Conservation (phyloP, 2,888 invertebrate genomes). For the Ennomos quercinarius region DNA sequence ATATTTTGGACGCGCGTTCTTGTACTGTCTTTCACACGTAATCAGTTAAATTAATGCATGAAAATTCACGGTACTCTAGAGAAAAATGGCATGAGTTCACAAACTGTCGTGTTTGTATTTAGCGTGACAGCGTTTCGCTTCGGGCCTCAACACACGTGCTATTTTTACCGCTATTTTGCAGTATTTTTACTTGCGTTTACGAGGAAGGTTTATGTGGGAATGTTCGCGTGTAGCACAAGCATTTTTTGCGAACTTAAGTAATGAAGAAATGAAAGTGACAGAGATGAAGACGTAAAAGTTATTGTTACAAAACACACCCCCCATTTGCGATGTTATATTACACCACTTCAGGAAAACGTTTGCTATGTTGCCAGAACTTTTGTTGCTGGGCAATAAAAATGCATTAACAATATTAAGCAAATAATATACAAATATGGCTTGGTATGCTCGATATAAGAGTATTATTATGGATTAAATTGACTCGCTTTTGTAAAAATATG, state of each 20-base stretch:
- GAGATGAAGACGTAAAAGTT: conserved; percentile 27
- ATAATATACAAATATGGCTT: neutral
- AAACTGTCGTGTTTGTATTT: conserved; percentile 13
- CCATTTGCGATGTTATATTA: conserved; percentile 14
- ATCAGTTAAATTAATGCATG: too few relatives aligned
- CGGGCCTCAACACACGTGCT: conserved; percentile 50
- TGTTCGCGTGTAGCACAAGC: conserved; percentile 28
- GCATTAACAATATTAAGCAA: conserved; percentile 10
- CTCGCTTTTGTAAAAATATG: too few relatives aligned
- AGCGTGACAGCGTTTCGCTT: conserved; percentile 42
- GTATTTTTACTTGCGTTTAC: conserved; percentile 37
- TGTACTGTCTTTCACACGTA: too few relatives aligned
- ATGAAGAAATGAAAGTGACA: conserved; percentile 33
- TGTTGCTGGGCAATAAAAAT: conserved; percentile 3
- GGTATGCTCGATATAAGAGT: too few relatives aligned
- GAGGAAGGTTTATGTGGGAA: conserved; percentile 36
- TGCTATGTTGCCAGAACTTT: neutral
- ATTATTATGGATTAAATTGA: too few relatives aligned
- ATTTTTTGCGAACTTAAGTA: conserved; percentile 35
- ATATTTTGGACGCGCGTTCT: too few relatives aligned
- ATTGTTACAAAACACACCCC: conserved; percentile 25
- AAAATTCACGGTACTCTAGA: neutral
- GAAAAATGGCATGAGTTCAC: conserved; percentile 4
- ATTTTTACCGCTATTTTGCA: conserved; percentile 39
- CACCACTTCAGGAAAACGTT: conserved; percentile 7